Base-by-base conservation (phyloP, 2,888 invertebrate species). In the Drosophila ustulata region DNA sequence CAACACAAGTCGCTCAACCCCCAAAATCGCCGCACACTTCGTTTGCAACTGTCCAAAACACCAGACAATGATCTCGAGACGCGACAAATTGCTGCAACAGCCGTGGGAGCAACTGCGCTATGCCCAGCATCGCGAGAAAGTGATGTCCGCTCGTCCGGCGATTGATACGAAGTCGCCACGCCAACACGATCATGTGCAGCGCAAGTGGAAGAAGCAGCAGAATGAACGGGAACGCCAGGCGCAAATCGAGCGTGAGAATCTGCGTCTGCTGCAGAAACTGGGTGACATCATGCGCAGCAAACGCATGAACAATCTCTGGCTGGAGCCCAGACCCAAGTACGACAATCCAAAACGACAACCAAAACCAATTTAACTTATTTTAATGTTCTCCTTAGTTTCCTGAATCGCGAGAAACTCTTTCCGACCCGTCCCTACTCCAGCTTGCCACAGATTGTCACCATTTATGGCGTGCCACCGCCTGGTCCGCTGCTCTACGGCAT, bases 51-150 rank as follows among this genome's bases (percentile, higher is more conserved):
- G 13, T 41, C 45, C 2, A 30, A 43, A 52, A 23, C 55, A 41
- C 8, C 58, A 55, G 72, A 66, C 67, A 62, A 95, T 96, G 96
- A 93, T 96, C 88, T 95, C 96, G 6, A 93, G 95, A 67, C 93
- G 95, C 80, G 96, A 96, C 85, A 95, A 96, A 91, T 92, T 96
- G 57, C 92, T 96, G 57, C 93, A 94, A 59, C 94, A 94, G 75
- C 96, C 96, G 0, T 96, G 96, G 95, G 94, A 95, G 85, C 94
- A 95, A 51, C 93, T 95, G 75, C 93, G 95, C 69, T 96, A 94
- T 91, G 94, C 94, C 79, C 94, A 96, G 82, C 96, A 96, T 88
- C 93, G 95, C 59, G 92, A 93, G 73, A 96, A 96, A 93, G 95
- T 96, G 3, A 91, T 93, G 72, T 94, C 94, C 23, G 96, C 96